Evolutionary conservation across 2,113 vertebrate genomes (phyloP).

Genomic region (Chamaetylas fuelleborni): DNA sequence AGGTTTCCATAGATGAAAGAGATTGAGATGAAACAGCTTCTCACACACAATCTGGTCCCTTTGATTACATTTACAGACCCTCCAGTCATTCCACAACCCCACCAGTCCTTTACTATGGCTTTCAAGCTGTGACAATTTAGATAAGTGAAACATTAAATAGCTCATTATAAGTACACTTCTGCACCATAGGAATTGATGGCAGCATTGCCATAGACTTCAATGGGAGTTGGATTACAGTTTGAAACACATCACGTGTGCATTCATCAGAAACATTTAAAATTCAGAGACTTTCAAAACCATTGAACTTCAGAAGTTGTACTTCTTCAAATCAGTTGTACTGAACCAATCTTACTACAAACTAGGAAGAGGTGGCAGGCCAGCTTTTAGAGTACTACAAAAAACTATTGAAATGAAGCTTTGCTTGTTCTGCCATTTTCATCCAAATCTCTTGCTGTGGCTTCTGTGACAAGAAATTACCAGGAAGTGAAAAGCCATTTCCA

Average conservation of each 20-base stretch:
- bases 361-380: background rate
- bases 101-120: slow-evolving; percentile 2
- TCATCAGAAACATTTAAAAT: background rate
- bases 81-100: slow-evolving; percentile 19
- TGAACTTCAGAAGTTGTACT: background rate
- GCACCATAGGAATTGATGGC: background rate
- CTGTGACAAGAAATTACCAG: background rate
- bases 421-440: background rate
- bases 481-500: background rate
- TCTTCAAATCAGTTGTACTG: background rate
- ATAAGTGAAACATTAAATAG: slow-evolving; percentile 50
- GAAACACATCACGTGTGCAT: background rate
- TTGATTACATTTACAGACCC: slow-evolving; percentile 45
- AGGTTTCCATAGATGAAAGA: slow-evolving; percentile 50
- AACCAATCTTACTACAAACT: background rate
- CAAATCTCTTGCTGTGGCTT: background rate
- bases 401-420: background rate
- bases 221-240: background rate
- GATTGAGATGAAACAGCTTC: slow-evolving; percentile 44
- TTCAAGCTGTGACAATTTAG: slow-evolving; percentile 60
- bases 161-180: slow-evolving; percentile 41
- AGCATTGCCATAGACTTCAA: background rate
- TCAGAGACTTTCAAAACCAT: background rate
- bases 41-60: slow-evolving; percentile 28
- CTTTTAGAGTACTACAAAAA: background rate